phyloP scores from a whole-genome alignment of 2,113 vertebrate genomes.

The Ceratotherium simum region DNA sequence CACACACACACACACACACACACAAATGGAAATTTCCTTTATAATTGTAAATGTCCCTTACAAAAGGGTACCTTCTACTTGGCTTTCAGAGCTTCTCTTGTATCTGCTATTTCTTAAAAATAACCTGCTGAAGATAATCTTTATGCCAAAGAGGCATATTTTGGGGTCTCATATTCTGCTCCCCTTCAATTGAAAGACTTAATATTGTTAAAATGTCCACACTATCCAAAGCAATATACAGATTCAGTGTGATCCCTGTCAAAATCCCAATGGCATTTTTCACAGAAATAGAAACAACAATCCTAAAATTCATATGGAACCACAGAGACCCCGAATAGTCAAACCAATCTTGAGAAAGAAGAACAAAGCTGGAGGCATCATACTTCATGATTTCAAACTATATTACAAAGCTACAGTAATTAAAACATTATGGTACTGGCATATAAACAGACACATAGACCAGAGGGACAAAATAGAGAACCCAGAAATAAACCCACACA shows the following conservation, averaged over 20 bases:
- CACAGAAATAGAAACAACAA: not conserved
- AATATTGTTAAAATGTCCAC: not conserved
- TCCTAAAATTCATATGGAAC: not conserved
- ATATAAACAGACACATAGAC: not conserved
- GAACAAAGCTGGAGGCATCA: not conserved
- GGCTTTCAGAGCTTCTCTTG: not conserved
- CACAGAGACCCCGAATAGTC: not conserved
- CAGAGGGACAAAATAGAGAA: not conserved
- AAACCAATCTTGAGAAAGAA: not conserved
- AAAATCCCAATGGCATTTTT: not conserved
- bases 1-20: too few relatives aligned
- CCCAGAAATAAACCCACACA: not conserved
- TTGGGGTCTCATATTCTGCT: not conserved
- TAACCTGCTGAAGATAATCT: not conserved
- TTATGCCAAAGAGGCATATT: not conserved
- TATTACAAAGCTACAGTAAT: not conserved
- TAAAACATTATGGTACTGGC: not conserved
- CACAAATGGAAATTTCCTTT: not conserved
- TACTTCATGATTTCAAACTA: not conserved
- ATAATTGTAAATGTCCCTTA: not conserved
- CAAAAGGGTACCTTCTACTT: not conserved
- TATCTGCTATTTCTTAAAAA: not conserved
- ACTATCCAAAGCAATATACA: not conserved
- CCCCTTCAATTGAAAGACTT: not conserved
- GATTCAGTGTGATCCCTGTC: not conserved